A percentile compares a stretch with the other conserved stretches of the same genome.
These are phyloP conservation scores for Oplegnathus fasciatus DNA, from an alignment of 2,113 vertebrate species.

Conservation along the genomic window DNA sequence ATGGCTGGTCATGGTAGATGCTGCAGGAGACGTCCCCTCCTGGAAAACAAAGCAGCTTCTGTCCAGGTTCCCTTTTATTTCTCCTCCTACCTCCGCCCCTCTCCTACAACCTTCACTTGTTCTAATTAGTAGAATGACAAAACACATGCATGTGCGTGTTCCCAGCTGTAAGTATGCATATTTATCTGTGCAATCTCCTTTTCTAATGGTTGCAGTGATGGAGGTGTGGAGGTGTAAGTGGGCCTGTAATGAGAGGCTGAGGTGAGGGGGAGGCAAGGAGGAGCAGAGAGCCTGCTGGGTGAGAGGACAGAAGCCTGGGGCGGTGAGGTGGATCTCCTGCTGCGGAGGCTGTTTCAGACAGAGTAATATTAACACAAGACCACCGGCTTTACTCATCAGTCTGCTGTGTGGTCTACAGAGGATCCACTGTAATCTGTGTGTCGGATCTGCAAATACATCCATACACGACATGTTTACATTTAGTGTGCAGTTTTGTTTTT, in stretches of 20 bases:
- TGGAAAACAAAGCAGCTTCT: slow-evolving; percentile 63
- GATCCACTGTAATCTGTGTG: neutral
- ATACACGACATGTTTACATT: slow-evolving; percentile 7
- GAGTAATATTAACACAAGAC: slow-evolving; percentile 60
- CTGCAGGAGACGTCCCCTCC: slow-evolving; percentile 44
- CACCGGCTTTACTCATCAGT: slow-evolving; percentile 39
- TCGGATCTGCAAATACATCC: neutral
- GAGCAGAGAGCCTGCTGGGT: slow-evolving; percentile 52
- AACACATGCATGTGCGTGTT: slow-evolving; percentile 25
- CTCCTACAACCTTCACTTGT: slow-evolving; percentile 13
- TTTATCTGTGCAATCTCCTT: slow-evolving; percentile 21
- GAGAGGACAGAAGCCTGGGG: slow-evolving; percentile 59
- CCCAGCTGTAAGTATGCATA: slow-evolving; percentile 21
- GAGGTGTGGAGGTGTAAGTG: slow-evolving; percentile 50
- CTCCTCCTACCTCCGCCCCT: slow-evolving; percentile 1
- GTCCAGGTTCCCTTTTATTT: slow-evolving; percentile 27
- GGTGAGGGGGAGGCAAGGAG: slow-evolving; percentile 35
- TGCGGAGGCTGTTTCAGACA: slow-evolving; percentile 30
- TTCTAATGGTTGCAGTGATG: slow-evolving; percentile 67
- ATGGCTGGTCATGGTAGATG: slow-evolving; percentile 6
- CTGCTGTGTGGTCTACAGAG: slow-evolving; percentile 43
- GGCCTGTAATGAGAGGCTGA: slow-evolving; percentile 69
- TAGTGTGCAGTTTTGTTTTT: neutral
- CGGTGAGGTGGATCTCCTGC: slow-evolving; percentile 62
- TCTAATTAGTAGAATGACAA: slow-evolving; percentile 59